These are phyloP conservation scores for Protaetia brevitarsis DNA, from an alignment of 1,140 invertebrate genomes.

Conservation along the genomic window DNA sequence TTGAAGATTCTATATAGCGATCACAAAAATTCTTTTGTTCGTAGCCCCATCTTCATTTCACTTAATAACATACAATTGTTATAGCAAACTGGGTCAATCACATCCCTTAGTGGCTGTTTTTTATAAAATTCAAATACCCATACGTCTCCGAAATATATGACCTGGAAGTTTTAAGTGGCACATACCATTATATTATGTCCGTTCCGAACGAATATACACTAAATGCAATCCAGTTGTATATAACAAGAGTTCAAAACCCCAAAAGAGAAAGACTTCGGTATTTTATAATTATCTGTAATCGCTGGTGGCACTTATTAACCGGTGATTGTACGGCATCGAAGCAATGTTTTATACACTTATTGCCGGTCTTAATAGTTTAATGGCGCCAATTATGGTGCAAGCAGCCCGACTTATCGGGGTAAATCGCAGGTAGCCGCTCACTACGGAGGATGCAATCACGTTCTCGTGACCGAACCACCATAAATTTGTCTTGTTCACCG, in stretches of 20 bases:
- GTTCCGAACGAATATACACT: not conserved
- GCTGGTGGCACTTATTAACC: conserved; percentile 14
- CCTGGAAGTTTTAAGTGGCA: no score
- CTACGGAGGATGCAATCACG: conserved; percentile 23
- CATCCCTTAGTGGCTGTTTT: no score
- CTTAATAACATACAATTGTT: no score
- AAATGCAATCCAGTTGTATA: not conserved
- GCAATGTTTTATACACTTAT: conserved; percentile 21
- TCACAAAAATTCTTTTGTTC: no score
- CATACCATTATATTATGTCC: no score
- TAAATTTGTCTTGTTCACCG: conserved; percentile 12
- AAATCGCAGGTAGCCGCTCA: conserved; percentile 22
- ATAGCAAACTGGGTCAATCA: no score
- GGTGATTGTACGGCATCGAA: not conserved
- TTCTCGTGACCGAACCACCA: conserved; percentile 20
- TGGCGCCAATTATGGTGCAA: conserved; percentile 24
- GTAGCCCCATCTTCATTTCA: no score
- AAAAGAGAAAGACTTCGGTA: not conserved
- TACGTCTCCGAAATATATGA: no score
- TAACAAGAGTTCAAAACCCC: not conserved
- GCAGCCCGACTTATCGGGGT: conserved; percentile 21
- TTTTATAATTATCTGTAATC: conserved; percentile 18
- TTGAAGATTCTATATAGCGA: no score
- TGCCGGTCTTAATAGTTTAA: conserved; percentile 23
- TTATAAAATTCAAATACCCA: no score